Conservation (phyloP, 2,888 invertebrate genomes). For the Stenolophus ochropezus region DNA sequence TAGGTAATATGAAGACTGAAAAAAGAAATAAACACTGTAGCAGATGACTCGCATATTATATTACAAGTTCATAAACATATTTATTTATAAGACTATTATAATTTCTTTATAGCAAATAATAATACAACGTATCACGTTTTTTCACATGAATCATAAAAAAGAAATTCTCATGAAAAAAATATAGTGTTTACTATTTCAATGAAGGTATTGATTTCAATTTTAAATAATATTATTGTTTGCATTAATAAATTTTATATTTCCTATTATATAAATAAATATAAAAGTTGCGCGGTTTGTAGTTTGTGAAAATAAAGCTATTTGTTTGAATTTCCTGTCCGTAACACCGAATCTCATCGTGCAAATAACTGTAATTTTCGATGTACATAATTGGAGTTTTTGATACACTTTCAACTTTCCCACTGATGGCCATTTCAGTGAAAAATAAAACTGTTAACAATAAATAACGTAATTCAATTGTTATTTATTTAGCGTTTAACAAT, state of each 20-base stretch:
- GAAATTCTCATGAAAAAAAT: too few relatives aligned
- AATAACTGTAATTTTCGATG: constrained; percentile 14
- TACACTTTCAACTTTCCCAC: constrained; percentile 27
- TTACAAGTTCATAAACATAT: constrained; percentile 21
- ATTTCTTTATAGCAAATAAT: not conserved
- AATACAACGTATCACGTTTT: not conserved
- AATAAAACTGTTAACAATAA: not conserved
- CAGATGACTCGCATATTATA: not conserved
- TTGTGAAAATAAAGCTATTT: constrained; percentile 2
- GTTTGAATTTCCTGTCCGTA: not conserved
- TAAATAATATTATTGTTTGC: not conserved
- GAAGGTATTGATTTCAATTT: not conserved
- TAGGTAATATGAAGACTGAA: not conserved
- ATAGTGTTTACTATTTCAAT: not conserved
- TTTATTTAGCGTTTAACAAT: not conserved
- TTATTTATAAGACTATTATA: not conserved
- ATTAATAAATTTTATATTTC: not conserved
- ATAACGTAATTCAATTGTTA: constrained; percentile 37
- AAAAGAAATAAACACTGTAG: not conserved
- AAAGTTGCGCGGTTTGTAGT: not conserved
- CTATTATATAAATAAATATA: not conserved
- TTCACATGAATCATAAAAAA: too few relatives aligned
- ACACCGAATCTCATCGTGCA: not conserved
- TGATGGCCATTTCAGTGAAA: not conserved
- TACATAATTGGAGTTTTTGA: constrained; percentile 12